Evolutionary conservation across 2,888 invertebrate genomes (phyloP).

Genomic region (Tuberolachnus salignus): DNA sequence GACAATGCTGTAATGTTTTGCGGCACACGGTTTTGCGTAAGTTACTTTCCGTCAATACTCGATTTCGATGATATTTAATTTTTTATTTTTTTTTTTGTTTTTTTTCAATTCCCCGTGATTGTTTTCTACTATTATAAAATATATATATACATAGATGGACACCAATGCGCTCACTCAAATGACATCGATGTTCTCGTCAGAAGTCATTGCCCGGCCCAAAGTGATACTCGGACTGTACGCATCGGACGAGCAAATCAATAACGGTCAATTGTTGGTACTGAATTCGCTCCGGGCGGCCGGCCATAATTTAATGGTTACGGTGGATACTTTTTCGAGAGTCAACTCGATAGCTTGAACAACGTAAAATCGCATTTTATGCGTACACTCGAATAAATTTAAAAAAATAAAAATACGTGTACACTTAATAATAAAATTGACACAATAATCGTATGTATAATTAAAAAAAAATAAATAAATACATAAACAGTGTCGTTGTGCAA

Average conservation of each 20-base stretch:
- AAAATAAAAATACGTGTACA: too few relatives aligned
- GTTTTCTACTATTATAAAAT: too few relatives aligned
- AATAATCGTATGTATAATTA: too few relatives aligned
- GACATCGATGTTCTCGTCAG: slow-evolving; percentile 50
- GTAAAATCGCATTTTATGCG: background rate
- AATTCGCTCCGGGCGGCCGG: slow-evolving; percentile 67
- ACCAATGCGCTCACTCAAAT: slow-evolving; percentile 18
- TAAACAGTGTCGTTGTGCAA: too few relatives aligned
- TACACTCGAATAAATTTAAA: too few relatives aligned
- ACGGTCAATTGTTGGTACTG: slow-evolving; percentile 67
- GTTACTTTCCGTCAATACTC: background rate
- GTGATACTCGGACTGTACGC: slow-evolving; percentile 65
- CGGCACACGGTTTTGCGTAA: slow-evolving; percentile 65
- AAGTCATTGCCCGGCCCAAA: slow-evolving; percentile 38
- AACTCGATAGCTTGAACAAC: too few relatives aligned
- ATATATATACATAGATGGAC: slow-evolving; percentile 43
- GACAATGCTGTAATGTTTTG: slow-evolving; percentile 74
- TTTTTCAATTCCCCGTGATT: too few relatives aligned
- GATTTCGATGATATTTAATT: too few relatives aligned
- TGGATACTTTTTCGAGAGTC: slow-evolving; percentile 64
- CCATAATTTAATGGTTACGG: slow-evolving; percentile 68
- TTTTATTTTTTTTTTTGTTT: too few relatives aligned
- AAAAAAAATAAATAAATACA: too few relatives aligned
- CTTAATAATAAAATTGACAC: background rate
- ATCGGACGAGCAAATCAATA: slow-evolving; percentile 65